Conservation (phyloP, 2,888 invertebrate genomes). For the Xestoiulus laeticollis region DNA sequence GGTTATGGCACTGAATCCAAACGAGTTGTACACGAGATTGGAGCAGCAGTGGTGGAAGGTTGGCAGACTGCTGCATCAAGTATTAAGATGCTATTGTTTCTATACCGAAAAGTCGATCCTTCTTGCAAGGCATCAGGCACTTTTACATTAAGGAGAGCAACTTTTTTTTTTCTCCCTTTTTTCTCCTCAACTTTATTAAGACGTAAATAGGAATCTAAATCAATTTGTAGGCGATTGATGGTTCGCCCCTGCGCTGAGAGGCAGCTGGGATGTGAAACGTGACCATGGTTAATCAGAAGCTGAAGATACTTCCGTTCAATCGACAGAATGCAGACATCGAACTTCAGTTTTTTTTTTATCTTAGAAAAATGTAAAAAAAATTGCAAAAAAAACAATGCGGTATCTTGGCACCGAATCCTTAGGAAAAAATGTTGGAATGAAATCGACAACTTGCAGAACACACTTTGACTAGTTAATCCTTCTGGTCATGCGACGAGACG, state of each 20-base stretch:
- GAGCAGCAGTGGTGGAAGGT: neutral
- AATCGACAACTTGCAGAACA: neutral
- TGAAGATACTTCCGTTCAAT: neutral
- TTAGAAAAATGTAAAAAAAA: neutral
- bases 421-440: no score
- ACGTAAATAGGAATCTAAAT: conserved; percentile 33
- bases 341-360: neutral
- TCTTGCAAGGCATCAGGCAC: neutral
- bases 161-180: neutral
- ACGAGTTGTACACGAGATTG: neutral
- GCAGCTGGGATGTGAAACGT: conserved; percentile 17
- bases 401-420: neutral
- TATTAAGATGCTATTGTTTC: neutral
- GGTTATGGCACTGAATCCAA: neutral
- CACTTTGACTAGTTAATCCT: neutral
- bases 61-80: conserved; percentile 4
- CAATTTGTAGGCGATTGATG: neutral
- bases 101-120: conserved; percentile 31
- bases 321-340: neutral
- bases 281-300: neutral
- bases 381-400: neutral
- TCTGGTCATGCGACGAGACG: neutral
- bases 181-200: neutral
- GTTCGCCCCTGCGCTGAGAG: conserved; percentile 33
- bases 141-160: neutral